These are phyloP conservation scores for Haliaeetus leucogaster DNA, from an alignment of 2,113 vertebrate genomes.

Conservation along the genomic window DNA sequence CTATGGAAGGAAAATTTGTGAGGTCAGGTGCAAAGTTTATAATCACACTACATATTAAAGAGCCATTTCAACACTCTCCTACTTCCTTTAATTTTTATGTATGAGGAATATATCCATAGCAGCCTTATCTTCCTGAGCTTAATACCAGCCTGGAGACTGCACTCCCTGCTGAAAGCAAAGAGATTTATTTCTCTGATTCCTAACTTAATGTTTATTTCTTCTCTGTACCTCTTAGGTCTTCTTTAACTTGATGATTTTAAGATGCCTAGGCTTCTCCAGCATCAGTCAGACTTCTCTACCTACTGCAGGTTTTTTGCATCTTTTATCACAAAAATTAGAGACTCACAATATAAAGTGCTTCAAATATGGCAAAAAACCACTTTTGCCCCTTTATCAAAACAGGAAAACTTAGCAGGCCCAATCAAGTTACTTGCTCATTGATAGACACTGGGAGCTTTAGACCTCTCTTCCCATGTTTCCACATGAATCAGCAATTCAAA, in stretches of 20 bases:
- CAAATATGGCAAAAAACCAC: background rate
- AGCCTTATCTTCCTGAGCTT: slow-evolving; percentile 58
- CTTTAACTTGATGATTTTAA: slow-evolving; percentile 34
- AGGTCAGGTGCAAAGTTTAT: background rate
- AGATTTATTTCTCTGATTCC: slow-evolving; percentile 50
- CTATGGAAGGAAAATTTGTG: background rate
- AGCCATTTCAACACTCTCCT: background rate
- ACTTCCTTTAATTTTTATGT: slow-evolving; percentile 58
- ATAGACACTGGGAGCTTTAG: background rate
- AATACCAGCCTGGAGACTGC: slow-evolving; percentile 57
- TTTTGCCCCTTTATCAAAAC: background rate
- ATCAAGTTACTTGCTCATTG: background rate
- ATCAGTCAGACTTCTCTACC: background rate
- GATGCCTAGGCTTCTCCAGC: background rate
- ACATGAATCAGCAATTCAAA: background rate
- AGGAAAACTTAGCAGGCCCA: background rate
- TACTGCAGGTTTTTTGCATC: background rate
- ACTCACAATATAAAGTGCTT: background rate
- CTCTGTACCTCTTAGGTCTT: slow-evolving; percentile 11
- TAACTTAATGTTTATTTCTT: slow-evolving; percentile 39
- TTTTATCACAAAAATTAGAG: slow-evolving; percentile 6
- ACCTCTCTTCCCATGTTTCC: background rate
- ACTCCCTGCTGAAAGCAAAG: slow-evolving; percentile 60
- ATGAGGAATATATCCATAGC: slow-evolving; percentile 46
- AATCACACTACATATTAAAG: slow-evolving; percentile 8